Conservation (phyloP, 2,888 invertebrate species). For the Eupithecia abbreviata region DNA sequence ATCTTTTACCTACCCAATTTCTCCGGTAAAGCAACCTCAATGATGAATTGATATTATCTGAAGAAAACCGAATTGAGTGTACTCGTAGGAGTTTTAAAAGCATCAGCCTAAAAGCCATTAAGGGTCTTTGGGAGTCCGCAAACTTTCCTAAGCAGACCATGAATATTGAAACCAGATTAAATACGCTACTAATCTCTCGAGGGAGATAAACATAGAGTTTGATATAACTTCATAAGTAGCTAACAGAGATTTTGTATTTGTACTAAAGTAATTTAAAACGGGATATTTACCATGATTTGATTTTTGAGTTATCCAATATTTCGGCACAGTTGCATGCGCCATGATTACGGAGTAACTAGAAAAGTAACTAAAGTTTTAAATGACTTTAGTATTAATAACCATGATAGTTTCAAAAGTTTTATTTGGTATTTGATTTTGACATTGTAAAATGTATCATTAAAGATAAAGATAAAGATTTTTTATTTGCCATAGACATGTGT, state of each 20-base stretch:
- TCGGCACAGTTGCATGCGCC: too few species aligned
- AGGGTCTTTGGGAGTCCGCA: slow-evolving; percentile 34
- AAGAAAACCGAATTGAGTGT: neutral
- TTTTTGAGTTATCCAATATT: too few species aligned
- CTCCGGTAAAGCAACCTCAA: neutral
- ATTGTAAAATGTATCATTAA: too few species aligned
- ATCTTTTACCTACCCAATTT: neutral
- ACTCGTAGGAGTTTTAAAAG: slow-evolving; percentile 4
- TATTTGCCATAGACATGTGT: too few species aligned
- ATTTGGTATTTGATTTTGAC: neutral
- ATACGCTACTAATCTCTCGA: slow-evolving; percentile 60
- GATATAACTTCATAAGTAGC: slow-evolving; percentile 41
- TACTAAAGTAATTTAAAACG: too few species aligned
- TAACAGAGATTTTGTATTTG: slow-evolving; percentile 23
- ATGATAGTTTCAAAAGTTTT: too few species aligned
- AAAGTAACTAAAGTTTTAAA: too few species aligned
- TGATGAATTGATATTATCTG: neutral
- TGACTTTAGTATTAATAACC: too few species aligned
- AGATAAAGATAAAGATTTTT: too few species aligned
- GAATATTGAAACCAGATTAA: slow-evolving; percentile 67
- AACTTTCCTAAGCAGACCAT: slow-evolving; percentile 56
- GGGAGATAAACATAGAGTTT: slow-evolving; percentile 42
- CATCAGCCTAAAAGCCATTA: slow-evolving; percentile 40
- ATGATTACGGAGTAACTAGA: too few species aligned
- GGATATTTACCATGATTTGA: too few species aligned